These are phyloP conservation scores for Vidua chalybeata DNA, from an alignment of 2,113 vertebrate genomes.

Conservation along the genomic window DNA sequence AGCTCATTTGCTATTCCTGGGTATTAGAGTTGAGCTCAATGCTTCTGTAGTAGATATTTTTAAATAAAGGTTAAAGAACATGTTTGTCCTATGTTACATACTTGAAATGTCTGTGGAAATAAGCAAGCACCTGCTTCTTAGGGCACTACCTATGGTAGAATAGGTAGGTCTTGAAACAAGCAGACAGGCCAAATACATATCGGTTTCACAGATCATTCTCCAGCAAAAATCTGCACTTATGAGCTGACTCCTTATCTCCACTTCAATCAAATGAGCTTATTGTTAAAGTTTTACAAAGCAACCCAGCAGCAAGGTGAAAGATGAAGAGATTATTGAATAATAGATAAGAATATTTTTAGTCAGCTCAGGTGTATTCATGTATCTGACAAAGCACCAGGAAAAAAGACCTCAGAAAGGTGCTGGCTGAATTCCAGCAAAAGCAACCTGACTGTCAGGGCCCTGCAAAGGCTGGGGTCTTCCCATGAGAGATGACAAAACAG, in stretches of 20 bases:
- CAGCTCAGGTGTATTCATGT: background rate
- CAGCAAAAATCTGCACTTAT: background rate
- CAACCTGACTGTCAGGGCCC: background rate
- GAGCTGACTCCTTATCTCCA: constrained; percentile 38
- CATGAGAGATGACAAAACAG: background rate
- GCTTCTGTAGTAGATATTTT: constrained; percentile 19
- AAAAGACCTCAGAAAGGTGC: background rate
- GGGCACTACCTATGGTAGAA: background rate
- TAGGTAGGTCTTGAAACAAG: background rate
- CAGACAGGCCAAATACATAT: background rate
- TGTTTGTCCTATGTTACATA: background rate
- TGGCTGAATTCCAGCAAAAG: background rate
- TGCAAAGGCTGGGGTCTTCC: fast-evolving
- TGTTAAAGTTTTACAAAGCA: constrained; percentile 53
- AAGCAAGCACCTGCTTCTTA: background rate
- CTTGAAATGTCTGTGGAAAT: constrained; percentile 3
- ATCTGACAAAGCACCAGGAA: background rate
- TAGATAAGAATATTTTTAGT: constrained; percentile 55
- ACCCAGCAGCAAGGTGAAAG: constrained; percentile 59
- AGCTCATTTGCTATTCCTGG: background rate
- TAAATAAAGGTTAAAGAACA: constrained; percentile 41
- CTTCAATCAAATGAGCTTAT: constrained; percentile 32
- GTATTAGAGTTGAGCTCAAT: background rate
- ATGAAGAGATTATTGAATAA: constrained; percentile 50
- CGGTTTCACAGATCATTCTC: background rate